Conservation (phyloP, 2,888 invertebrate species). For the Chaetoderma sp. region DNA sequence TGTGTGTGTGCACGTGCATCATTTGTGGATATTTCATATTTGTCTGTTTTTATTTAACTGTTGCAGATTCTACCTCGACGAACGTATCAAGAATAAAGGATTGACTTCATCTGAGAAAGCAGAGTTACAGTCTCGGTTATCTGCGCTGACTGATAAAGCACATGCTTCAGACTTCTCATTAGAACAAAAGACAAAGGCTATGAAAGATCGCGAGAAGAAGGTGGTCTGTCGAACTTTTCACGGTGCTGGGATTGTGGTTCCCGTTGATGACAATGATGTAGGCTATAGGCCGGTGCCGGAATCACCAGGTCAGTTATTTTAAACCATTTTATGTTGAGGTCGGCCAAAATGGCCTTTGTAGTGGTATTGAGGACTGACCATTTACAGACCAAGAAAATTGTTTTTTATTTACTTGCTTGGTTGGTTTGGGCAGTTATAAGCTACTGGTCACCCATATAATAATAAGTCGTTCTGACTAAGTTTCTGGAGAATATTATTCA, state of each 20-base stretch:
- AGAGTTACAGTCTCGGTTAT: conserved; percentile 72
- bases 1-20: too few species aligned
- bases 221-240: conserved; percentile 62
- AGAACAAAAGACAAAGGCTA: conserved; percentile 74
- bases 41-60: too few species aligned
- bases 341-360: too few species aligned
- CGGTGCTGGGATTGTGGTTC: conserved; percentile 74
- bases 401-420: too few species aligned
- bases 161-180: conserved; percentile 75
- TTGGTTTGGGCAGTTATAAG: too few species aligned
- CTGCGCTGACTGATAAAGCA: conserved; percentile 76
- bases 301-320: conserved; percentile 68
- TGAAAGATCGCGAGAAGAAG: conserved; percentile 71
- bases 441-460: too few species aligned
- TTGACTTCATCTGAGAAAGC: conserved; percentile 25
- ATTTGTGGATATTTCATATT: too few species aligned
- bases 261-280: conserved; percentile 80
- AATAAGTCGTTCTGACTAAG: too few species aligned
- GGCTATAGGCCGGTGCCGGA: conserved; percentile 85
- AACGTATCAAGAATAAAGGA: conserved; percentile 41
- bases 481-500: too few species aligned
- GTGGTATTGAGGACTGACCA: too few species aligned
- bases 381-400: too few species aligned
- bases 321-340: not conserved
- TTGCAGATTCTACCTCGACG: conserved; percentile 51